A percentile compares a stretch with the other conserved stretches of the same genome.
Evolutionary conservation across 2,888 invertebrate species (phyloP).

Genomic region (Prionchulus punctatus): DNA sequence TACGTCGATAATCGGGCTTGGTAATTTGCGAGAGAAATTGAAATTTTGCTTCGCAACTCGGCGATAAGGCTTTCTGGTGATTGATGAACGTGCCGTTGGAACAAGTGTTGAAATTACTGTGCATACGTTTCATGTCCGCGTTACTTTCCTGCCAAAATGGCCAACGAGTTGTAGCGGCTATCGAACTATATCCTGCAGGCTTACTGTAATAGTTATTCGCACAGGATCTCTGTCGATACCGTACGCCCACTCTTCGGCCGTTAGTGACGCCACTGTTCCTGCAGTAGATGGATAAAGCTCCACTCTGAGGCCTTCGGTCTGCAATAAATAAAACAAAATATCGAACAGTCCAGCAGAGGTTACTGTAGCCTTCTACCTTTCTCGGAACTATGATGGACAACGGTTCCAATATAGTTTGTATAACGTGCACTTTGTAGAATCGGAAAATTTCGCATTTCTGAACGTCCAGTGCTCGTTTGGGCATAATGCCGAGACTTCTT

Average conservation of each 20-base stretch:
- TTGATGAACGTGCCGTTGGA: slow-evolving; percentile 5
- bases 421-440: slow-evolving; percentile 71
- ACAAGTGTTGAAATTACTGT: no score
- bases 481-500: slow-evolving; percentile 75
- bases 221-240: slow-evolving; percentile 79
- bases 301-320: slow-evolving; percentile 87
- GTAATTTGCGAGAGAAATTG: slow-evolving; percentile 70
- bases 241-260: slow-evolving; percentile 68
- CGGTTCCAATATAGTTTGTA: slow-evolving; percentile 57
- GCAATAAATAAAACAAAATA: slow-evolving; percentile 17
- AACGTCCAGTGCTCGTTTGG: slow-evolving; percentile 87
- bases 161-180: no score
- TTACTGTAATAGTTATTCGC: slow-evolving; percentile 68
- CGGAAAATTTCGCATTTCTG: slow-evolving; percentile 81
- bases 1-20: slow-evolving; percentile 61
- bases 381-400: background rate
- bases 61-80: slow-evolving; percentile 43
- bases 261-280: slow-evolving; percentile 68
- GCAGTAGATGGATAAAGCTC: slow-evolving; percentile 89
- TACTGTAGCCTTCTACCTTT: slow-evolving; percentile 39
- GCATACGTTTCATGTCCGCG: no score
- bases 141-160: no score
- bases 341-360: background rate
- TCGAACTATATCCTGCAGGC: no score
- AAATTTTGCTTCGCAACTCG: slow-evolving; percentile 51